phyloP scores from a whole-genome alignment of 2,797 vertebrate genomes.

The Okamejei kenojei region DNA sequence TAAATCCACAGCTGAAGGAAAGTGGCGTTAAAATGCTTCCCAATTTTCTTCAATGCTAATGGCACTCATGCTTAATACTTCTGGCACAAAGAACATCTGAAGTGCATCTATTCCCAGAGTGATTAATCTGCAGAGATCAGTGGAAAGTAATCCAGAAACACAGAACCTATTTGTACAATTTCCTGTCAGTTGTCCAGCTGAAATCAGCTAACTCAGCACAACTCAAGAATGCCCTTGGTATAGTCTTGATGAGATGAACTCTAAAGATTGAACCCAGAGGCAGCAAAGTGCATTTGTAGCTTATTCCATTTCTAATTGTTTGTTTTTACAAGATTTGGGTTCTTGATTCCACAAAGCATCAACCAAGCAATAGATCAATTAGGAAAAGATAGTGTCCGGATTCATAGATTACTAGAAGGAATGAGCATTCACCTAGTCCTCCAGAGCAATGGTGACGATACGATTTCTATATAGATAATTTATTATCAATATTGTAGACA shows the following conservation, averaged over 20 bases:
- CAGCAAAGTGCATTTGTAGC: background rate
- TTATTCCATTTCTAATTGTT: background rate
- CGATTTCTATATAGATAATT: background rate
- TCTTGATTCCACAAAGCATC: background rate
- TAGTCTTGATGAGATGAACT: background rate
- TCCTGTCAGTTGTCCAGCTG: background rate
- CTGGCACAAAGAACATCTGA: background rate
- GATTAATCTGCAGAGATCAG: background rate
- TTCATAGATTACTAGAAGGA: background rate
- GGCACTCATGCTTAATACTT: background rate
- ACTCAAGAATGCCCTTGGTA: background rate
- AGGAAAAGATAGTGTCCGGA: background rate
- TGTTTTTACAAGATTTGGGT: background rate
- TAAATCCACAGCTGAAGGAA: background rate
- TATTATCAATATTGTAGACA: background rate
- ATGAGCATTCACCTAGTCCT: background rate
- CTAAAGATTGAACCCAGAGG: background rate
- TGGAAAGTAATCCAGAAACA: background rate
- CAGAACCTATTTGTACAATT: background rate
- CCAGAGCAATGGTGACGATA: background rate
- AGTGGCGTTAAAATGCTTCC: background rate
- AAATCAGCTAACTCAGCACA: background rate
- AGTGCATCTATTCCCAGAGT: background rate
- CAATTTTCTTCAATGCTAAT: background rate
- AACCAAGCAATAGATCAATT: background rate